Conservation (phyloP, 1,140 invertebrate species). For the Proales similis region DNA sequence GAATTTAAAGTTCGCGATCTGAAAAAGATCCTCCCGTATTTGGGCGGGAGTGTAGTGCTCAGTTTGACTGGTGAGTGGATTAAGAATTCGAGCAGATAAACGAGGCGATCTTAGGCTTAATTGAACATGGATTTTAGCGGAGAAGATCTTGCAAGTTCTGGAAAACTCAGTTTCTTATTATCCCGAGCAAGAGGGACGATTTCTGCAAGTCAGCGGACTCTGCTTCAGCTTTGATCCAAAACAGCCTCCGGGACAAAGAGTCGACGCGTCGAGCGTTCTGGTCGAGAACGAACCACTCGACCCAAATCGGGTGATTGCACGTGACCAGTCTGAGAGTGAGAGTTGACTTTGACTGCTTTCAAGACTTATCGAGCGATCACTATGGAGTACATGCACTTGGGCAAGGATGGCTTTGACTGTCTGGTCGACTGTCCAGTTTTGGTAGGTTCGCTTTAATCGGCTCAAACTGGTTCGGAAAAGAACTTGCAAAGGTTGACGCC, state of each 20-base stretch:
- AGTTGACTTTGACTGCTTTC: no score
- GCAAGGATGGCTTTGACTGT: constrained; percentile 35
- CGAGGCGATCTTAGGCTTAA: background rate
- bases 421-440: constrained; percentile 15
- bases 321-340: no score
- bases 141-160: constrained; percentile 56
- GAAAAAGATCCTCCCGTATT: constrained; percentile 67
- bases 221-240: constrained; percentile 74
- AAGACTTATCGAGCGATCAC: constrained; percentile 20
- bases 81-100: background rate
- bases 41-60: constrained; percentile 67
- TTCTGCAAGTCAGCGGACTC: constrained; percentile 68
- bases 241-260: constrained; percentile 60
- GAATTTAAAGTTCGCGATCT: constrained; percentile 74
- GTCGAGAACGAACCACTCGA: constrained; percentile 34
- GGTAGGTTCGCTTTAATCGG: no score
- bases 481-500: constrained; percentile 20
- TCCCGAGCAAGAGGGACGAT: constrained; percentile 71
- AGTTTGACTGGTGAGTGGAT: constrained; percentile 17
- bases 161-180: constrained; percentile 76
- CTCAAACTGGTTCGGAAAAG: no score
- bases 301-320: no score
- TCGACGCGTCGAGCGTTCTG: constrained; percentile 54
- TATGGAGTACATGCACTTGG: constrained; percentile 16
- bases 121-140: constrained; percentile 38